phyloP scores from a whole-genome alignment of 2,113 vertebrate species.

The Numida meleagris region DNA sequence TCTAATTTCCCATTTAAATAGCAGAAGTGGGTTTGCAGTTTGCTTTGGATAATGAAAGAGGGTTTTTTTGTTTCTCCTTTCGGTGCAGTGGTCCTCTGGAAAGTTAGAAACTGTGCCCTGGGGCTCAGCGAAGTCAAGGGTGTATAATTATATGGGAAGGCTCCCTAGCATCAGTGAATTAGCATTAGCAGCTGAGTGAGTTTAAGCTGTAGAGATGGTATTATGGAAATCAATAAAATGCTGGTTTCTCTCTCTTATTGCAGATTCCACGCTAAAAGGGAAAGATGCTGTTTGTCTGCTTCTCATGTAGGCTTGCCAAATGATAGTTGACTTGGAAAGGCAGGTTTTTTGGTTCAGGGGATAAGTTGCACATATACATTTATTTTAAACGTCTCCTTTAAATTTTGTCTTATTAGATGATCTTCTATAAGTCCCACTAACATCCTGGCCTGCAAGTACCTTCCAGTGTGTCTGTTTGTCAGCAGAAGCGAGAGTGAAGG shows the following conservation, averaged over 20 bases:
- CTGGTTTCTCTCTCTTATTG: slow-evolving; percentile 38
- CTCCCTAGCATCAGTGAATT: slow-evolving; percentile 38
- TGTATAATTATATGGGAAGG: slow-evolving; percentile 47
- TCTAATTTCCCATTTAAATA: slow-evolving; percentile 35
- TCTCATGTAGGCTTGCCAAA: slow-evolving; percentile 24
- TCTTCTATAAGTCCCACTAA: not conserved
- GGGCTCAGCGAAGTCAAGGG: not conserved
- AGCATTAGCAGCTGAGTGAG: slow-evolving; percentile 47
- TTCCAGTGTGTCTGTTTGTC: not conserved
- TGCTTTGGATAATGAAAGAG: slow-evolving; percentile 14
- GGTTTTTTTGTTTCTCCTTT: not conserved
- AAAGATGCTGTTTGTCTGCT: slow-evolving; percentile 23
- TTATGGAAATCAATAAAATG: slow-evolving; percentile 66
- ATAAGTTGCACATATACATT: not conserved
- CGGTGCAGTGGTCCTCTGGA: slow-evolving; percentile 48
- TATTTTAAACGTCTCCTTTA: not conserved
- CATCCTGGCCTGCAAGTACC: not conserved
- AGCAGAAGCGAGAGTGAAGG: slow-evolving; percentile 8
- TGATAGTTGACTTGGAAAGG: slow-evolving; percentile 38
- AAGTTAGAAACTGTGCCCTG: slow-evolving; percentile 39
- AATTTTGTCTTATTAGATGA: slow-evolving; percentile 18
- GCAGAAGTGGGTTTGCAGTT: not conserved
- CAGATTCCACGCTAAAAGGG: not conserved
- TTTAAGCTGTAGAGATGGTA: slow-evolving; percentile 35
- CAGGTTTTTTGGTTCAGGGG: not conserved